A percentile compares a stretch with the other conserved stretches of the same genome.
Evolutionary conservation across 2,888 invertebrate genomes (phyloP).

Genomic region (Drosophila subsilvestris): DNA sequence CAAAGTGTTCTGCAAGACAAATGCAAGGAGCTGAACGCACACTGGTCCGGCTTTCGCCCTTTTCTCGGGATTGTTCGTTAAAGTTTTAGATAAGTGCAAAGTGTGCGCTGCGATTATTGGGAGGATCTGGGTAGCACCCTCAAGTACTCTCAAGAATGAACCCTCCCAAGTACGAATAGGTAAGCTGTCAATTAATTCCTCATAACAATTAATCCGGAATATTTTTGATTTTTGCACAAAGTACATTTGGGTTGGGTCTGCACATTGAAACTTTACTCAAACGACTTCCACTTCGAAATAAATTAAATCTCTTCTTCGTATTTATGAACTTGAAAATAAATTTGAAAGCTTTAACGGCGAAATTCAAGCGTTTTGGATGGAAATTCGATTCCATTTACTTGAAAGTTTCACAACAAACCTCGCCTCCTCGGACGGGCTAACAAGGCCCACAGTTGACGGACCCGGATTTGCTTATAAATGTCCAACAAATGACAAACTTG

Average conservation of each 20-base stretch:
- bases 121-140: conserved; percentile 14
- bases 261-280: background rate
- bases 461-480: conserved; percentile 72
- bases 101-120: conserved; percentile 25
- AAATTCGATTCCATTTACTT: conserved; percentile 61
- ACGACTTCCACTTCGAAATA: background rate
- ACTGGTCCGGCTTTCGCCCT: conserved; percentile 9
- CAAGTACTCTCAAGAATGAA: background rate
- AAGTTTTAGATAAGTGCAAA: conserved; percentile 41
- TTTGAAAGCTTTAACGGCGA: conserved; percentile 63
- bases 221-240: background rate
- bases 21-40: conserved; percentile 26
- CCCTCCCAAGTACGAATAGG: background rate
- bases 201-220: background rate
- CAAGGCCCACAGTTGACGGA: conserved; percentile 32
- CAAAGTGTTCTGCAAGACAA: conserved; percentile 24
- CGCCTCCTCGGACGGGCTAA: conserved; percentile 52
- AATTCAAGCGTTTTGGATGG: conserved; percentile 40
- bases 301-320: conserved; percentile 32
- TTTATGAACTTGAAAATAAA: conserved; percentile 70
- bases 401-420: conserved; percentile 55
- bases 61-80: conserved; percentile 37
- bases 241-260: background rate
- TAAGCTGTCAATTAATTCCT: background rate
- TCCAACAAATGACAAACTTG: conserved; percentile 69